phyloP scores from a whole-genome alignment of 2,113 vertebrate species.

The Daphoenositta chrysoptera region DNA sequence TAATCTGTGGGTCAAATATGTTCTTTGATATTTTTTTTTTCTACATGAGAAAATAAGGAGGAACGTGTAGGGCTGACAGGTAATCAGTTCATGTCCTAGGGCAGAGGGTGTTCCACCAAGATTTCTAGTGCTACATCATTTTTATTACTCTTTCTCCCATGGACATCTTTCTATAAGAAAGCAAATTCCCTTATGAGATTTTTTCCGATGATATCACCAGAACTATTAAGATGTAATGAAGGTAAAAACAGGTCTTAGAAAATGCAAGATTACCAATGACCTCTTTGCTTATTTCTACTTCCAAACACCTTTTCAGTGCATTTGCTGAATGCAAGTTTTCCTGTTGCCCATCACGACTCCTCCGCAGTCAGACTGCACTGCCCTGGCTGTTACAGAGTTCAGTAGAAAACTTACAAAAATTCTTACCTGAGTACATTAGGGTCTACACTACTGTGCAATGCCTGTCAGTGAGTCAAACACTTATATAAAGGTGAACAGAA shows the following conservation, averaged over 20 bases:
- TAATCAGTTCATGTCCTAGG: neutral
- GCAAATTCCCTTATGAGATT: neutral
- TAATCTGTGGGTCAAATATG: neutral
- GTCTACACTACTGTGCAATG: neutral
- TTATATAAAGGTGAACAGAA: neutral
- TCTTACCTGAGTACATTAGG: neutral
- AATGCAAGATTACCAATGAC: neutral
- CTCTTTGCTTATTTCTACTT: neutral
- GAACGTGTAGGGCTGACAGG: neutral
- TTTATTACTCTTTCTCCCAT: neutral
- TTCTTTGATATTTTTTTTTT: neutral
- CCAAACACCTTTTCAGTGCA: neutral
- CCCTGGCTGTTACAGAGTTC: neutral
- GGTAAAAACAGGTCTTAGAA: neutral
- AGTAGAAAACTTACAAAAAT: neutral
- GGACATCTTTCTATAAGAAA: neutral
- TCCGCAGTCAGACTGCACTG: neutral
- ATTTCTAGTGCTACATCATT: neutral
- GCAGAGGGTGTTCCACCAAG: neutral
- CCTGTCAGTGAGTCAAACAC: neutral
- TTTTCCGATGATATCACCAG: neutral
- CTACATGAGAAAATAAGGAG: neutral
- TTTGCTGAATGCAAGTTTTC: neutral
- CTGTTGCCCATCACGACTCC: neutral
- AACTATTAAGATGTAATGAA: neutral